phyloP scores from a whole-genome alignment of 2,888 invertebrate species.

The Siphlonurus alternatus region DNA sequence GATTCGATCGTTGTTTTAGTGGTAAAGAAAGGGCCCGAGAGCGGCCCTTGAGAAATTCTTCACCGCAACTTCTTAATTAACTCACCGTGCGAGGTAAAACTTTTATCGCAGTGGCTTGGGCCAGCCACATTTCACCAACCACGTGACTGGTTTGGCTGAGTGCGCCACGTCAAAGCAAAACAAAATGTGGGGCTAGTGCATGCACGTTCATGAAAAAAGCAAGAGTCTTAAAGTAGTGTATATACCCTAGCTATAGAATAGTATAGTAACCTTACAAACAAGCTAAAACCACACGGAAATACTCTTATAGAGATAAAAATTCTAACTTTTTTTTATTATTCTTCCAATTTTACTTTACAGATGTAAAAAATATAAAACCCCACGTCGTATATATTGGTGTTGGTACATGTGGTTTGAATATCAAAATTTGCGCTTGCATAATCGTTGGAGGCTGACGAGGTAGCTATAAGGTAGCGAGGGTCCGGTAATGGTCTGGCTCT shows the following conservation, averaged over 20 bases:
- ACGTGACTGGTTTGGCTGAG: background rate
- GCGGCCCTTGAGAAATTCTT: conserved; percentile 18
- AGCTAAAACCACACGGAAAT: too few species aligned
- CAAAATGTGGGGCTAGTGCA: background rate
- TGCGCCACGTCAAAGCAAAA: background rate
- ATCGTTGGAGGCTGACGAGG: too few species aligned
- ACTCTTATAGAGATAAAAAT: too few species aligned
- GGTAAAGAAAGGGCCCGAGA: conserved; percentile 16
- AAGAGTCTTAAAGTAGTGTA: background rate
- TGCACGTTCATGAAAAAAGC: background rate
- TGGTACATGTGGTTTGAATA: too few species aligned
- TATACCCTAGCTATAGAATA: too few species aligned
- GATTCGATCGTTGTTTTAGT: conserved; percentile 14
- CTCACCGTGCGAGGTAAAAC: conserved; percentile 4
- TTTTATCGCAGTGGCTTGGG: background rate
- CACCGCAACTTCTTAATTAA: conserved; percentile 6
- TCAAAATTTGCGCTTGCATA: too few species aligned
- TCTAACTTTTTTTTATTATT: too few species aligned
- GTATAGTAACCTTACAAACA: background rate
- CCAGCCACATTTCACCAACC: background rate
- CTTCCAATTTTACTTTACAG: too few species aligned
- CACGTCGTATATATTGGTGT: too few species aligned
- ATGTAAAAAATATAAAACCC: too few species aligned
- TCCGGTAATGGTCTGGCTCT: too few species aligned
- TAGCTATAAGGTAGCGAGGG: too few species aligned